Conservation (phyloP, 92 coral and sea anemone genomes). For the Palythoa grandiflora region DNA sequence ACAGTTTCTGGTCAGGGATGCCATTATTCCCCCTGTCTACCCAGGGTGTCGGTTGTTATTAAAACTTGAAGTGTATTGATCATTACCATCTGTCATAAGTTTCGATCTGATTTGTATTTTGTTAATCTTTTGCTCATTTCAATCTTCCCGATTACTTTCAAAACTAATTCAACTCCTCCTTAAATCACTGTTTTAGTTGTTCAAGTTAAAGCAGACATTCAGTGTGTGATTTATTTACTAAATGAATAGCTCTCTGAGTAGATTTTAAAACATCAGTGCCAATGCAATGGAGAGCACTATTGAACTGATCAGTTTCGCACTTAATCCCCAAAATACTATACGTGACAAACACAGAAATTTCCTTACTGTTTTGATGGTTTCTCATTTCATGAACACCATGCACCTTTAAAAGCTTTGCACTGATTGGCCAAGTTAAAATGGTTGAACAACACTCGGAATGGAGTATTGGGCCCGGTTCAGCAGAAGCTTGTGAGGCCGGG, state of each 20-base stretch:
- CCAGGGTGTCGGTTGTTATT: too few relatives aligned
- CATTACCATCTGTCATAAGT: background rate
- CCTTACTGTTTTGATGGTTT: too few relatives aligned
- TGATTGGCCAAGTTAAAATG: too few relatives aligned
- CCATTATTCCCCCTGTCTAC: too few relatives aligned
- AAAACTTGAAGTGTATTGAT: slow-evolving; percentile 2
- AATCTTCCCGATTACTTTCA: background rate
- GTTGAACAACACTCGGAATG: too few relatives aligned
- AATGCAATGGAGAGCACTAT: background rate
- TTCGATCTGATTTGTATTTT: background rate
- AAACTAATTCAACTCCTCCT: background rate
- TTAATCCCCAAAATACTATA: background rate
- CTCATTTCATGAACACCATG: too few relatives aligned
- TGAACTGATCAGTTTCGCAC: background rate
- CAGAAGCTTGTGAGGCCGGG: background rate
- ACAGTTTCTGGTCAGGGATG: too few relatives aligned
- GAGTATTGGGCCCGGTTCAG: too few relatives aligned
- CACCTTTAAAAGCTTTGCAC: too few relatives aligned
- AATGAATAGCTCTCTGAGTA: background rate
- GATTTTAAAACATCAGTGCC: background rate
- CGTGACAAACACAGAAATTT: background rate
- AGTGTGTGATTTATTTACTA: background rate
- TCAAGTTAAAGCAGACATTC: background rate
- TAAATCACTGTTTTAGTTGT: background rate
- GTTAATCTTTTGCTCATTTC: background rate